Evolutionary conservation across 2,888 invertebrate species (phyloP), one percentile per base, ranked within the genome.

Genomic region (Mellilla xanthometata): DNA sequence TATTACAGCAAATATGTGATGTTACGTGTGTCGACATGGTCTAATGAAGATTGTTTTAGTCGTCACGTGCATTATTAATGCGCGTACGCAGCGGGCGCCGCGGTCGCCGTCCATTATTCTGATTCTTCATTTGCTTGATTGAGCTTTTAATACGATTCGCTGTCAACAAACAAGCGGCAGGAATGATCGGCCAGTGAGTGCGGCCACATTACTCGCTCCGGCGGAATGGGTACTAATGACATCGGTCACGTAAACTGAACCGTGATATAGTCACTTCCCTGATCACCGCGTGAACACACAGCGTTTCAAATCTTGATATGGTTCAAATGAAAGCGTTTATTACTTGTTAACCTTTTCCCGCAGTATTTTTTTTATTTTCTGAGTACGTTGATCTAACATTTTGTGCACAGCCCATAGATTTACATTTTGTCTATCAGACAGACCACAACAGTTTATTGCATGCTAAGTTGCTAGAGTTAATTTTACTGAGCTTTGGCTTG

Each of bases 51-150:
- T 89, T 86, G 87, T 89, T 85, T 84, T 78, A 78, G 70, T 72
- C 72, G 79, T 62, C 74, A 68, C 67, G 72, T 88, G 84, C 78
- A 89, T 89, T 85, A 88, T 88, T 88, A 89, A 89, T 88, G 87
- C 89, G 86, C 87, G 70, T 76, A 87, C 87, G 88, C 87, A 88
- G 72, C 72, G 78, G 82, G 73, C 72, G 78, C 70, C 72, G 60
- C 56, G 71, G 72, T 63, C n/a, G 64, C 57, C 75, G 74, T 86
- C 72, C 86, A 87, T 89, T 87, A 89, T 86, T 81, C 83, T 82
- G 87, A 88, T 87, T 89, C 88, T 82, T 85, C 89, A 89, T 89
- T 89, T 89, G 73, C 79, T 88, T 89, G 89, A 89, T 89, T 88
- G 83, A 88, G 87, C 87, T 88, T 89, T 89, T 88, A 89, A 88